Evolutionary conservation across 2,797 vertebrate genomes (phyloP).

Genomic region (Sphaeramia orbicularis): DNA sequence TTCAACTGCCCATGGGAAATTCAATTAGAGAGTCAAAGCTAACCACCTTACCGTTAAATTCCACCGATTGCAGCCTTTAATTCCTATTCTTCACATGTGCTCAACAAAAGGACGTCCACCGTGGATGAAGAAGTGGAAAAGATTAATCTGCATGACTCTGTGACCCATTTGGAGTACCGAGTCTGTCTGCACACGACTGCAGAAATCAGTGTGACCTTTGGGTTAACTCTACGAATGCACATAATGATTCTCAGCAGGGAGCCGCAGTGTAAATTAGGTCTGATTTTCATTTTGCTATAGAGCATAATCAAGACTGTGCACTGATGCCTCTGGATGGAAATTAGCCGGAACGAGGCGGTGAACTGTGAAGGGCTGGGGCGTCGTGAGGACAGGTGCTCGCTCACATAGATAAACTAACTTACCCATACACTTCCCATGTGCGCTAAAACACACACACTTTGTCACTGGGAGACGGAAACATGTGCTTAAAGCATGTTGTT

Average conservation of each 20-base stretch:
- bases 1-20: conserved; percentile 30
- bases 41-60: conserved; percentile 39
- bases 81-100: conserved; percentile 43
- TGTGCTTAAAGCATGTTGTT: conserved; percentile 38
- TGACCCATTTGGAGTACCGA: conserved; percentile 51
- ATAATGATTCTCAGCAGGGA: conserved; percentile 77
- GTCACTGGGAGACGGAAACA: conserved; percentile 8
- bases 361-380: conserved; percentile 78
- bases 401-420: conserved; percentile 47
- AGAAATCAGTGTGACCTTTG: conserved; percentile 80
- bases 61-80: conserved; percentile 54
- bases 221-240: conserved; percentile 59
- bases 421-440: conserved; percentile 30
- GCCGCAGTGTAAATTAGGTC: conserved; percentile 71
- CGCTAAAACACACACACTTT: conserved; percentile 6
- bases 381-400: conserved; percentile 34
- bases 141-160: conserved; percentile 59
- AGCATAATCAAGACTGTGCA: conserved; percentile 75
- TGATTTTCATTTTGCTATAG: conserved; percentile 75
- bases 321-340: conserved; percentile 69
- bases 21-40: conserved; percentile 33
- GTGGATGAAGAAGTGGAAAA: conserved; percentile 42
- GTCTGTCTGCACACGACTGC: conserved; percentile 43
- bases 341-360: conserved; percentile 72
- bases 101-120: conserved; percentile 48